These are phyloP conservation scores for Pseudomyrmex dendroicus DNA, from an alignment of 1,140 invertebrate species.

Conservation along the genomic window DNA sequence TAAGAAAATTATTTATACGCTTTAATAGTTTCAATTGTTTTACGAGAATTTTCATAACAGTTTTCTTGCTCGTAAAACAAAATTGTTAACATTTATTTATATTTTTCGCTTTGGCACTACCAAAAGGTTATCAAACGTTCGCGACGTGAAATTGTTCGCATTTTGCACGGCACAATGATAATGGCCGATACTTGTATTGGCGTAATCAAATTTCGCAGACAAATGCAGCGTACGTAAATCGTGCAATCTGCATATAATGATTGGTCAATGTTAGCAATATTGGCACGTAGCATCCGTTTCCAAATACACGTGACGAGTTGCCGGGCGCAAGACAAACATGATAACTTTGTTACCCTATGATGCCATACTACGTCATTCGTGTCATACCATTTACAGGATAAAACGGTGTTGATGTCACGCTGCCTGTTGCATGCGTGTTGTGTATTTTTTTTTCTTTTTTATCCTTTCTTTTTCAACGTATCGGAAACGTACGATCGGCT, in stretches of 20 bases:
- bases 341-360: conserved; percentile 52
- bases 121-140: neutral
- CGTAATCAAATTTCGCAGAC: conserved; percentile 37
- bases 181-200: conserved; percentile 21
- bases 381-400: conserved; percentile 41
- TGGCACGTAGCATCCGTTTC: conserved; percentile 40
- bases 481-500: too few species aligned
- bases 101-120: neutral
- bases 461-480: too few species aligned
- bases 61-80: neutral
- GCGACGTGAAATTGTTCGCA: neutral
- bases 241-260: conserved; percentile 51
- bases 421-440: conserved; percentile 37
- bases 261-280: conserved; percentile 46
- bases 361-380: conserved; percentile 26
- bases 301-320: conserved; percentile 47
- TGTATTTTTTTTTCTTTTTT: neutral
- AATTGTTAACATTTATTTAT: neutral
- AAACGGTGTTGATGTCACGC: conserved; percentile 21
- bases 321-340: conserved; percentile 32
- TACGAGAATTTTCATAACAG: neutral
- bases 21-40: neutral
- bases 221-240: conserved; percentile 22
- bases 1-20: neutral
- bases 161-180: neutral